phyloP scores from a whole-genome alignment of 2,888 invertebrate genomes.

The Eupithecia abbreviata region DNA sequence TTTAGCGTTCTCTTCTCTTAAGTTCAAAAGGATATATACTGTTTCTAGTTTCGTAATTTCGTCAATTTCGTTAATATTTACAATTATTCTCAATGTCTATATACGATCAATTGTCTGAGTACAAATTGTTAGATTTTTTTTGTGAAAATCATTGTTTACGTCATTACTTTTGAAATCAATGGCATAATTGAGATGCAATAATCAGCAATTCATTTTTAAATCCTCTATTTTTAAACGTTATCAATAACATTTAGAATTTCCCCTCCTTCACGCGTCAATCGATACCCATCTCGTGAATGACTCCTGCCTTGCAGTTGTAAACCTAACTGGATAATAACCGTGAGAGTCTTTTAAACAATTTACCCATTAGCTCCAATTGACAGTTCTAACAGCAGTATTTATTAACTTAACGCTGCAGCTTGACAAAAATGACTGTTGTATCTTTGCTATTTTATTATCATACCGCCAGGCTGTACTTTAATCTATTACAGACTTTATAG shows the following conservation, averaged over 20 bases:
- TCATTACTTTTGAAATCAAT: not conserved
- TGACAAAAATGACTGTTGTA: conserved; percentile 37
- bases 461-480: not conserved
- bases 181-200: not conserved
- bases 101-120: not conserved
- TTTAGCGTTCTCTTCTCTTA: not conserved
- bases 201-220: not conserved
- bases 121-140: not conserved
- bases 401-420: conserved; percentile 35
- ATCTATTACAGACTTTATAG: conserved; percentile 3
- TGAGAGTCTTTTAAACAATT: conserved; percentile 60
- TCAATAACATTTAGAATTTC: not conserved
- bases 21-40: not conserved
- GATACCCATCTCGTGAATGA: conserved; percentile 18
- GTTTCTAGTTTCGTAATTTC: not conserved
- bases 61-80: not conserved
- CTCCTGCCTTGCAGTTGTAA: conserved; percentile 38
- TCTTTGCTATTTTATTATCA: conserved; percentile 28
- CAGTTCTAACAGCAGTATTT: conserved; percentile 56
- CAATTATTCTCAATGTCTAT: not conserved
- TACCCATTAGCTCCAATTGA: conserved; percentile 64
- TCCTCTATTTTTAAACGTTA: not conserved
- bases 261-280: conserved; percentile 12
- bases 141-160: not conserved
- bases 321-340: conserved; percentile 49